phyloP scores from a whole-genome alignment of 2,888 invertebrate genomes.

The Melinaea marsaeus region DNA sequence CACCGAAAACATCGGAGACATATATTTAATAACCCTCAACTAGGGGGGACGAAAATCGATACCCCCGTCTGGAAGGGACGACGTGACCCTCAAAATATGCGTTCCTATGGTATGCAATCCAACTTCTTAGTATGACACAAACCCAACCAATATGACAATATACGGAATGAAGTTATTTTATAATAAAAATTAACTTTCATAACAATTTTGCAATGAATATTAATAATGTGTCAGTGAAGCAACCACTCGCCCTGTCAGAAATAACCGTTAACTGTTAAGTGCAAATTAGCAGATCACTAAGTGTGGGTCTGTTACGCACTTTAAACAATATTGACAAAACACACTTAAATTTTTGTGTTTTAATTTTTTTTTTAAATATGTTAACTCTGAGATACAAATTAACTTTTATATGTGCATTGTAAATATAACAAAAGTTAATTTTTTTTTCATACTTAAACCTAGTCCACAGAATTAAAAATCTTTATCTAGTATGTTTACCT shows the following conservation, averaged over 20 bases:
- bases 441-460: no score
- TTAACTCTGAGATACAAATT: no score
- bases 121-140: conserved; percentile 9
- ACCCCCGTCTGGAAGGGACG: conserved; percentile 65
- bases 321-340: neutral
- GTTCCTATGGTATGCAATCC: conserved; percentile 40
- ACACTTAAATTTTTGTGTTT: neutral
- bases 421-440: no score
- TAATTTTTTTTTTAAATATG: no score
- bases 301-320: conserved; percentile 15
- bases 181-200: neutral
- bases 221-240: conserved; percentile 12
- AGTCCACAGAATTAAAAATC: no score
- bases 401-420: no score
- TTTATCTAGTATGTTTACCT: no score
- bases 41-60: conserved; percentile 66
- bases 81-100: conserved; percentile 49
- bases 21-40: conserved; percentile 68
- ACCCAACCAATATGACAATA: neutral
- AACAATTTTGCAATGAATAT: no score
- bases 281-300: conserved; percentile 35
- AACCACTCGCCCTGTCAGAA: conserved; percentile 22
- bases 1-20: conserved; percentile 40
- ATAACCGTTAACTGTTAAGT: conserved; percentile 30
- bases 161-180: neutral